Evolutionary conservation across 1,140 invertebrate genomes (phyloP).

Genomic region (Pectinophora gossypiella): DNA sequence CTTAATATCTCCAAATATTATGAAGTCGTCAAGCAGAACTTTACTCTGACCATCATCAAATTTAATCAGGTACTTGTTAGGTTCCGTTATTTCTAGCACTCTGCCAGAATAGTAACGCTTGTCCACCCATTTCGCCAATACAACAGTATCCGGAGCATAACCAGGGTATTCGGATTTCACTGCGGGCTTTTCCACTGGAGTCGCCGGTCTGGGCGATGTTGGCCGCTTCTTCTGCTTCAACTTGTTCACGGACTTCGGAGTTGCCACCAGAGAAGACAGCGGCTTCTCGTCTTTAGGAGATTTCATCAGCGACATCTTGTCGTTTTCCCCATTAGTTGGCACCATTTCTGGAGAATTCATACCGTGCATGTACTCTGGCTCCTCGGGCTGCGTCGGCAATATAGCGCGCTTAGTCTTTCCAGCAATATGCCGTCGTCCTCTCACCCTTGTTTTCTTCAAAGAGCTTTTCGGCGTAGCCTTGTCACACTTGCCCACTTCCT

Average conservation of each 20-base stretch:
- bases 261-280: constrained; percentile 39
- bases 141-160: constrained; percentile 67
- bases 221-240: constrained; percentile 58
- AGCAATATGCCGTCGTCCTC: constrained; percentile 53
- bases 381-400: constrained; percentile 61
- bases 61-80: constrained; percentile 77
- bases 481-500: constrained; percentile 62
- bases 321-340: constrained; percentile 54
- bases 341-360: constrained; percentile 74
- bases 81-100: constrained; percentile 71
- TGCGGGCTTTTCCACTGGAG: constrained; percentile 52
- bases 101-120: constrained; percentile 78
- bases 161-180: constrained; percentile 57
- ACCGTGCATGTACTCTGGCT: constrained; percentile 55
- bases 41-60: constrained; percentile 79
- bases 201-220: constrained; percentile 53
- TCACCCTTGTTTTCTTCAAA: constrained; percentile 60
- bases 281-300: constrained; percentile 60
- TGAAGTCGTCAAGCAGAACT: constrained; percentile 76
- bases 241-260: constrained; percentile 60
- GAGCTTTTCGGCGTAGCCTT: constrained; percentile 70
- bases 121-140: constrained; percentile 80
- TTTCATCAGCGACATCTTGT: constrained; percentile 40
- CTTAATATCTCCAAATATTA: constrained; percentile 73
- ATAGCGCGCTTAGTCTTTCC: constrained; percentile 65